A percentile compares a stretch with the other conserved stretches of the same genome.
Conservation (phyloP, 2,888 invertebrate genomes). For the Temnothorax rugatulus region DNA sequence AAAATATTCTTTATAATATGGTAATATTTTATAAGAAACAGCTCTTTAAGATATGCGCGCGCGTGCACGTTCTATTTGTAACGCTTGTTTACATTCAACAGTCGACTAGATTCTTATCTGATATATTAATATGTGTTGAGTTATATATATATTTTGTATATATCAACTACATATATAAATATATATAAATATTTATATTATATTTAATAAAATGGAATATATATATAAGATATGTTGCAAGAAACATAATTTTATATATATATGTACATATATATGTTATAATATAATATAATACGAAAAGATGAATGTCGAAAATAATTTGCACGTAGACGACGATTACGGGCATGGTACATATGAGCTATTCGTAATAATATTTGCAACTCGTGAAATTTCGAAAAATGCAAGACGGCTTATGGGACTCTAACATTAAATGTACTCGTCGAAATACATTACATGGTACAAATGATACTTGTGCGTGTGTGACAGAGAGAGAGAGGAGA, state of each 20-base stretch:
- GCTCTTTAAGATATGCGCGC: not conserved
- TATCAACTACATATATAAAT: not conserved
- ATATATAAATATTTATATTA: conserved; percentile 4
- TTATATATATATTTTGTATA: conserved; percentile 11
- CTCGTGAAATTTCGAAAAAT: conserved; percentile 40
- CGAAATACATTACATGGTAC: not conserved
- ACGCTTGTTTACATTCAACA: not conserved
- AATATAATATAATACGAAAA: conserved; percentile 6
- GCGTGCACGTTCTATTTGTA: not conserved
- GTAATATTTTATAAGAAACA: conserved; percentile 8
- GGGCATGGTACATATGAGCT: not conserved
- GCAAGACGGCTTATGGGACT: conserved; percentile 50
- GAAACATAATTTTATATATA: conserved; percentile 4
- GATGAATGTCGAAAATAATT: not conserved
- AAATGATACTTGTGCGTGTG: not conserved
- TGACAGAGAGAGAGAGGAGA: conserved; percentile 9
- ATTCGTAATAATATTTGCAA: conserved; percentile 21
- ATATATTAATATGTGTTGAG: conserved; percentile 17
- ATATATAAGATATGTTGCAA: conserved; percentile 19
- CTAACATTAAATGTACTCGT: conserved; percentile 33
- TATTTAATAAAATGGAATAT: conserved; percentile 12
- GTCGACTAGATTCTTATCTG: not conserved
- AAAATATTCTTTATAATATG: not conserved
- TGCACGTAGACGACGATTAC: conserved; percentile 20
- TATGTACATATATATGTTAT: not conserved